Evolutionary conservation across 2,797 vertebrate genomes (phyloP).

Genomic region (Myoxocephalus aenaeus): DNA sequence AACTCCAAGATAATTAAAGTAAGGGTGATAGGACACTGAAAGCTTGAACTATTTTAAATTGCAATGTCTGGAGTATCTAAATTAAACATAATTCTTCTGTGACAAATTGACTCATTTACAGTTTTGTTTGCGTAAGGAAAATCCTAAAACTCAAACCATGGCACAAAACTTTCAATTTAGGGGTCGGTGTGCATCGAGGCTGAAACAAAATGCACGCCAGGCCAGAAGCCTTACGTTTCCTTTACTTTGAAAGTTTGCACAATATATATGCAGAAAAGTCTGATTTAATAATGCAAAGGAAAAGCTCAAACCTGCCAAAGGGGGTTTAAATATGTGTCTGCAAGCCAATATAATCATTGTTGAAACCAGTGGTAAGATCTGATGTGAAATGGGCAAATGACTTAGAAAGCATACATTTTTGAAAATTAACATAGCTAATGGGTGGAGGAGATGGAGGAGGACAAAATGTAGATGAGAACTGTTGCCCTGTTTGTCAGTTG

Average conservation of each 20-base stretch:
- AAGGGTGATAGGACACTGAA: conserved; percentile 36
- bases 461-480: conserved; percentile 81
- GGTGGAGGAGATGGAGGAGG: conserved; percentile 82
- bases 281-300: conserved; percentile 74
- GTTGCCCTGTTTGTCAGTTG: conserved; percentile 85
- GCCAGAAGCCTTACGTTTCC: conserved; percentile 67
- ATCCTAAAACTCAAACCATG: conserved; percentile 64
- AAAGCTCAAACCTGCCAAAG: conserved; percentile 65
- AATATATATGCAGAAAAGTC: conserved; percentile 76
- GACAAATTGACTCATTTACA: conserved; percentile 59
- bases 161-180: conserved; percentile 52
- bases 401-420: conserved; percentile 79
- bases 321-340: conserved; percentile 61
- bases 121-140: conserved; percentile 64
- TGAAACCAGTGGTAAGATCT: conserved; percentile 78
- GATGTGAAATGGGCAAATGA: conserved; percentile 83
- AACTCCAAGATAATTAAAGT: conserved; percentile 61
- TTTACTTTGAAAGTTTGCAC: conserved; percentile 70
- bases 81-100: conserved; percentile 53
- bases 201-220: conserved; percentile 47
- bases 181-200: conserved; percentile 43
- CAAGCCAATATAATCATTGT: conserved; percentile 74
- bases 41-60: conserved; percentile 40
- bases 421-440: conserved; percentile 84
- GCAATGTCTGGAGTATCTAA: conserved; percentile 29